A percentile compares a stretch with the other conserved stretches of the same genome.
Evolutionary conservation across 2,888 invertebrate genomes (phyloP).

Genomic region (Anorthoa munda): DNA sequence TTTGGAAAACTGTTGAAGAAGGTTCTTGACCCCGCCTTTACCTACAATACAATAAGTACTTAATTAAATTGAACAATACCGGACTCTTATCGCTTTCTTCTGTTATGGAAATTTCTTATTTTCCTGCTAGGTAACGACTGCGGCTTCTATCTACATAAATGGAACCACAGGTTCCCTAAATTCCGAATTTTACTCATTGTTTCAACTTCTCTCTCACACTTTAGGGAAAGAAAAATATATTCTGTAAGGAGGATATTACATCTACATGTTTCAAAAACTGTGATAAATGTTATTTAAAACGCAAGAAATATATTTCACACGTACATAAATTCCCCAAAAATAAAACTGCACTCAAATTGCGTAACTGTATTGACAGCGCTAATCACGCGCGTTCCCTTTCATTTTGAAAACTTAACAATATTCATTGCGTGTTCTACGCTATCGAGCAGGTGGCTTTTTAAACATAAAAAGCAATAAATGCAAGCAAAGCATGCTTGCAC

Average conservation of each 20-base stretch:
- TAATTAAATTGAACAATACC: constrained; percentile 8
- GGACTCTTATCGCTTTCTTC: background rate
- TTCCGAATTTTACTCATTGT: background rate
- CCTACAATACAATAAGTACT: constrained; percentile 7
- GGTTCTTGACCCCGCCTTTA: background rate
- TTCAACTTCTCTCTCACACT: background rate
- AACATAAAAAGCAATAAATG: too few species aligned
- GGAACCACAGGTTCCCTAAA: background rate
- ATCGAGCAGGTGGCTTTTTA: too few species aligned
- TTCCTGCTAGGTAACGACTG: background rate
- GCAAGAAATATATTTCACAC: too few species aligned
- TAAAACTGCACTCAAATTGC: too few species aligned
- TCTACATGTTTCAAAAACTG: too few species aligned
- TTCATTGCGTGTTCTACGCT: background rate
- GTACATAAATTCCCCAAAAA: too few species aligned
- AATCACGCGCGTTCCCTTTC: too few species aligned
- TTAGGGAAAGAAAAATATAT: background rate
- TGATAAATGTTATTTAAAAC: too few species aligned
- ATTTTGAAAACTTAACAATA: too few species aligned
- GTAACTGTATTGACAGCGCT: too few species aligned
- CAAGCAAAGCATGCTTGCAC: too few species aligned
- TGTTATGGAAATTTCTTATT: background rate
- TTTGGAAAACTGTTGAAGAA: background rate
- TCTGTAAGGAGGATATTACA: background rate
- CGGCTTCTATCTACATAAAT: background rate